A percentile compares a stretch with the other conserved stretches of the same genome.
These are phyloP conservation scores for Indicator indicator DNA, from an alignment of 2,113 vertebrate genomes.

Conservation along the genomic window DNA sequence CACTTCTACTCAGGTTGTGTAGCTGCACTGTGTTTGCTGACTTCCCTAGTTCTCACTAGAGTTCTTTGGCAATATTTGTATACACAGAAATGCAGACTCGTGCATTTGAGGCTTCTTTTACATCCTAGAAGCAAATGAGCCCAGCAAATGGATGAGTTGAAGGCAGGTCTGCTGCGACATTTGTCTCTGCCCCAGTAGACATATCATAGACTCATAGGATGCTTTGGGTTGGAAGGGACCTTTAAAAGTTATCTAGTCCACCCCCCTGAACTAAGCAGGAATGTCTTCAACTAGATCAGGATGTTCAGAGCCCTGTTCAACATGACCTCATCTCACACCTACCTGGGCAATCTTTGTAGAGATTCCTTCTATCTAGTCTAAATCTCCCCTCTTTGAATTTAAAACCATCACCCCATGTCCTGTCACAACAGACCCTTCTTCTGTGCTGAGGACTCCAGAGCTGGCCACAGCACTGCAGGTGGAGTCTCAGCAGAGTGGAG, in stretches of 20 bases:
- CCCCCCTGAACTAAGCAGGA: not conserved
- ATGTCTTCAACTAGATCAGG: not conserved
- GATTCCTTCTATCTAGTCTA: too few species aligned
- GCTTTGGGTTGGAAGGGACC: not conserved
- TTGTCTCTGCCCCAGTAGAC: not conserved
- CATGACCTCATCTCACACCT: not conserved
- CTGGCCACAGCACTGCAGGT: too few species aligned
- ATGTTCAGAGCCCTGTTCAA: not conserved
- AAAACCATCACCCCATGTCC: too few species aligned
- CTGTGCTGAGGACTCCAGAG: too few species aligned
- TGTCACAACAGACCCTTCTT: too few species aligned
- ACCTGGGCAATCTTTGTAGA: not conserved
- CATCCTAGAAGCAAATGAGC: not conserved
- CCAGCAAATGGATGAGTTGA: not conserved
- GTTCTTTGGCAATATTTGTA: not conserved
- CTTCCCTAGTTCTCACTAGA: not conserved
- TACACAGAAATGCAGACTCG: rapidly evolving
- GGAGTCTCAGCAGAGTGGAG: too few species aligned
- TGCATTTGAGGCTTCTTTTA: not conserved
- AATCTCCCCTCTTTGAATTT: too few species aligned
- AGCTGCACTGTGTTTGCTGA: not conserved
- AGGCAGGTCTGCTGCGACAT: rapidly evolving
- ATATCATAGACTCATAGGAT: not conserved
- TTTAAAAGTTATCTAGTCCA: not conserved
- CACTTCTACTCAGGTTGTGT: not conserved